A percentile compares a stretch with the other conserved stretches of the same genome.
Evolutionary conservation across 2,888 invertebrate genomes (phyloP).

Genomic region (Cephalotes varians): DNA sequence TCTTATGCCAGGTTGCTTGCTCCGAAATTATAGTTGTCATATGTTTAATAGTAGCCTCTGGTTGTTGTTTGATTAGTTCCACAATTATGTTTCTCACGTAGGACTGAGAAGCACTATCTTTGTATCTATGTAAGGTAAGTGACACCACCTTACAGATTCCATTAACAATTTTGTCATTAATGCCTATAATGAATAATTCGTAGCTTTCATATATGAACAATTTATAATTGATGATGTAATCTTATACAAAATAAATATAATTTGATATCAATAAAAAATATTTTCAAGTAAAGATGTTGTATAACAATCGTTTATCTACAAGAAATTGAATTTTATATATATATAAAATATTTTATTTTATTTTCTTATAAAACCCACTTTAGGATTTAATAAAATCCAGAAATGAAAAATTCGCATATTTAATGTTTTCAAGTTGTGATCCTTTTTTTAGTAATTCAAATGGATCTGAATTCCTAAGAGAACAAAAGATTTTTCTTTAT

Average conservation of each 20-base stretch:
- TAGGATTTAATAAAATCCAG: not conserved
- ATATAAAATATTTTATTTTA: not conserved
- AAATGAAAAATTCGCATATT: not conserved
- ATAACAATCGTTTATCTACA: not conserved
- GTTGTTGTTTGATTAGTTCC: constrained; percentile 89
- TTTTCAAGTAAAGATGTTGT: not conserved
- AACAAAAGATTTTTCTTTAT: not conserved
- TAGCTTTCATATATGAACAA: not conserved
- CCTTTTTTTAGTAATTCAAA: not conserved
- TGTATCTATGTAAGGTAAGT: constrained; percentile 92
- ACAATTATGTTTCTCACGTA: constrained; percentile 91
- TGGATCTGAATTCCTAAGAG: not conserved
- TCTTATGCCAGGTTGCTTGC: constrained; percentile 89
- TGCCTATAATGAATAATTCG: constrained; percentile 86
- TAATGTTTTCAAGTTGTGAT: not conserved
- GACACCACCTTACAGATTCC: constrained; percentile 93
- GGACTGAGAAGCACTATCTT: constrained; percentile 92
- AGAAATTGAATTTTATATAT: not conserved
- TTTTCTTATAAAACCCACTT: not conserved
- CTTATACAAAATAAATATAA: not conserved
- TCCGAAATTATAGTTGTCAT: constrained; percentile 89
- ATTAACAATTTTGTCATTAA: constrained; percentile 92
- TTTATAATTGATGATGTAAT: not conserved
- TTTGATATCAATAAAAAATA: not conserved
- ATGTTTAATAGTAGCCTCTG: constrained; percentile 90